Evolutionary conservation across 1,140 invertebrate species (phyloP).

Genomic region (Stegodyphus mimosarum): DNA sequence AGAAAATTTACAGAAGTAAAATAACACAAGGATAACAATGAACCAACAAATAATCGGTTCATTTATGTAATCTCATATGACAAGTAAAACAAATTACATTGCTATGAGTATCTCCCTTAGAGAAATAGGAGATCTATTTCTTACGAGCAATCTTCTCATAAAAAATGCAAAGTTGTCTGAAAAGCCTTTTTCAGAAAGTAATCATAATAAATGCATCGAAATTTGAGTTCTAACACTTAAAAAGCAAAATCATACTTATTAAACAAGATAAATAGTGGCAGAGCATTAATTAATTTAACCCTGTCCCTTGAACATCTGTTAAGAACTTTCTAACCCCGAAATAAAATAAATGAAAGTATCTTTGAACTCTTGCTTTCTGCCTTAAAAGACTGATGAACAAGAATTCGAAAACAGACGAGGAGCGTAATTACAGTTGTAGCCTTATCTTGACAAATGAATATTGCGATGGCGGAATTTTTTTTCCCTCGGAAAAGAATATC

Average conservation of each 20-base stretch:
- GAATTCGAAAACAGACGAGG: slow-evolving; percentile 35
- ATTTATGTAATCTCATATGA: not conserved
- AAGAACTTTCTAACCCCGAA: not conserved
- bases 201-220: not conserved
- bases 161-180: no score
- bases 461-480: slow-evolving; percentile 16
- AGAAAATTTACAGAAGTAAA: no score
- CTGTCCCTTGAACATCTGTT: not conserved
- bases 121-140: not conserved
- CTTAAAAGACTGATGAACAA: slow-evolving; percentile 29
- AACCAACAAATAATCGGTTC: not conserved
- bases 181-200: not conserved
- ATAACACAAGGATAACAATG: not conserved
- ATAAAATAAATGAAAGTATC: not conserved
- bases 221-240: not conserved
- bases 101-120: not conserved
- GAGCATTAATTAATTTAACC: not conserved
- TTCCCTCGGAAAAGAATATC: not conserved
- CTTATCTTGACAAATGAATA: slow-evolving; percentile 33
- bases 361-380: slow-evolving; percentile 1
- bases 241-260: not conserved
- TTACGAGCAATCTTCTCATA: not conserved
- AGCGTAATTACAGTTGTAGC: slow-evolving; percentile 51
- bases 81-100: not conserved
- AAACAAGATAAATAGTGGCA: not conserved